Percentiles rank a stretch among this genome's conserved stretches.
Conservation (phyloP, 2,113 vertebrate species). For the Hippocampus barbouri region DNA sequence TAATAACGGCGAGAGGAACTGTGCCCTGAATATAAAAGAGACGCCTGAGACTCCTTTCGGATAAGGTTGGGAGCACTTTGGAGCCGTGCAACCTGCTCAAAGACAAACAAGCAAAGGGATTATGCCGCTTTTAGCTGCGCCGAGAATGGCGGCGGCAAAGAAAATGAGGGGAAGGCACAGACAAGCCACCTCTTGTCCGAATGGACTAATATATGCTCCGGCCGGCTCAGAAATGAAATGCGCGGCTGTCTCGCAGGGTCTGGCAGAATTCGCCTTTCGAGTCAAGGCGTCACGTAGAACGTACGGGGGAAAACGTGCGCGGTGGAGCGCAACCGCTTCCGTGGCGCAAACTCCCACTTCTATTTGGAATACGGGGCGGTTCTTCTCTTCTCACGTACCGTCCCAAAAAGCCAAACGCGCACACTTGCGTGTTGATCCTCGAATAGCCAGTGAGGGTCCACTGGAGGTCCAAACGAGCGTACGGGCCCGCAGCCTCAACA, state of each 20-base stretch:
- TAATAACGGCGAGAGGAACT: slow-evolving; percentile 58
- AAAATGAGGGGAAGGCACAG: slow-evolving; percentile 34
- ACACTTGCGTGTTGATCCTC: too few relatives aligned
- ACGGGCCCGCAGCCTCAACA: not conserved
- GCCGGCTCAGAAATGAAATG: slow-evolving; percentile 36
- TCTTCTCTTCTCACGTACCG: too few relatives aligned
- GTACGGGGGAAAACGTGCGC: too few relatives aligned
- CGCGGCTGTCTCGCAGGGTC: not conserved
- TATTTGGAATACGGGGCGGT: too few relatives aligned
- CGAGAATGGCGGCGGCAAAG: slow-evolving; percentile 48
- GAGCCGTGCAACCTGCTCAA: slow-evolving; percentile 61
- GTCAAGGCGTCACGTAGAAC: not conserved
- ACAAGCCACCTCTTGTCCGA: slow-evolving; percentile 46
- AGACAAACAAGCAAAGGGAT: slow-evolving; percentile 68
- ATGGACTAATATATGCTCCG: slow-evolving; percentile 39
- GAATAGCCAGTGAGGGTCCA: not conserved
- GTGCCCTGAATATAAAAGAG: slow-evolving; percentile 67
- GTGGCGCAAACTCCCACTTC: too few relatives aligned
- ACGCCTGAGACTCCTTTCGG: slow-evolving; percentile 61
- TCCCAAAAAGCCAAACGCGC: too few relatives aligned
- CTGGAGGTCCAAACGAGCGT: not conserved
- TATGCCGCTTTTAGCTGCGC: slow-evolving; percentile 64
- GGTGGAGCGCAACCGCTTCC: too few relatives aligned
- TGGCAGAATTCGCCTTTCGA: not conserved
- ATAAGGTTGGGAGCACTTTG: slow-evolving; percentile 67